Base-by-base conservation (phyloP, 2,113 vertebrate species). In the Psephotus haematonotus region DNA sequence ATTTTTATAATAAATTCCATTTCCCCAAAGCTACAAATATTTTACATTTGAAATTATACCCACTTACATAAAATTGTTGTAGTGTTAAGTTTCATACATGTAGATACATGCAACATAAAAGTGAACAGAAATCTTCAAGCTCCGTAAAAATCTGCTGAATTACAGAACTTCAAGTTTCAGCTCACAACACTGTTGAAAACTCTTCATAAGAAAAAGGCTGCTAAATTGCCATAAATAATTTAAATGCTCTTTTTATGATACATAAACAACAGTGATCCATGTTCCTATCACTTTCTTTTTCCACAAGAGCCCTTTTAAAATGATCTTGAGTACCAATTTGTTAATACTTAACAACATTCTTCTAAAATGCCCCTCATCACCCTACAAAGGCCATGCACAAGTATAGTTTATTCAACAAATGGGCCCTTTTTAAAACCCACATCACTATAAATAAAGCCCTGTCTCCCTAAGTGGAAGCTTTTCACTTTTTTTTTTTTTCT, bases 381-480 rank as follows among this genome's bases (percentile, higher is more conserved):
- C 83, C 84, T 57, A 92, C 86, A 92, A 96, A 95, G 70, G 72
- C 75, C 72, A 90, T 31, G 75, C 46, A 92, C 67, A 28, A 87
- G 77, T 80, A 76, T 7, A 68, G 90, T 88, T 95, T 90, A 91
- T 89, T 84, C 82, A 92, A 82, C 82, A 94, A 95, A 96, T 43
- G 46, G 74, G 64, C 57, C 83, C 64, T 94, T 95, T 96, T 81
- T 94, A 76, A 93, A 90, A 92, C 39, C 37, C 86, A 76, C 91
- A 87, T 28, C 74, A 28, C 81, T 86, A 91, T 63, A 96, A 96
- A 94, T 55, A 94, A 93, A 93, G 65, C 69, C 74, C 86, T 59
- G 47, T 76, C 65, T 91, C 69, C 77, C 22, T 90, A 91, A 96
- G 81, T 88, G 83, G 86, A 93, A 92, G 88, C 93, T 93, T 97